These are phyloP conservation scores for Ceyx margarethae DNA, from an alignment of 2,113 vertebrate genomes.

Conservation along the genomic window DNA sequence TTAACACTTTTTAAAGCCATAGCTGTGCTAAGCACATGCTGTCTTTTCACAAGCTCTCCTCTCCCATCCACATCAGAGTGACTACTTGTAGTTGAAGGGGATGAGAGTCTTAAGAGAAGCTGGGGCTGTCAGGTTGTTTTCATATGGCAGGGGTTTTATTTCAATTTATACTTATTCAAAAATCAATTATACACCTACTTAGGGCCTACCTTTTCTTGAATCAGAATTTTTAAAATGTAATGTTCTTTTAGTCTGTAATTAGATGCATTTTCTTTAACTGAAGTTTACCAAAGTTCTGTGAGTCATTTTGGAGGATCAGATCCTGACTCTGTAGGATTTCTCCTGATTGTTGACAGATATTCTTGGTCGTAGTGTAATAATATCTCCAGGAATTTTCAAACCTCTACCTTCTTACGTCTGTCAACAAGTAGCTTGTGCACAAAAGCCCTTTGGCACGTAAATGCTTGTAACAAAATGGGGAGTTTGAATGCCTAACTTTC, in stretches of 20 bases:
- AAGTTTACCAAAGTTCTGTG: not conserved
- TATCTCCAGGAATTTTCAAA: constrained; percentile 62
- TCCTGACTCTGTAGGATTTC: constrained; percentile 24
- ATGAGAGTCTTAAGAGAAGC: not conserved
- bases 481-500: constrained; percentile 4
- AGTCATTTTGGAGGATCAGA: not conserved
- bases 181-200: not conserved
- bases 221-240: not conserved
- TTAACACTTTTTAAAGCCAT: not conserved
- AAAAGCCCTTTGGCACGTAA: constrained; percentile 28
- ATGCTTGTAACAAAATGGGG: not conserved
- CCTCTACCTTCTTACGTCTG: constrained; percentile 43
- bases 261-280: constrained; percentile 3
- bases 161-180: not conserved
- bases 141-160: not conserved
- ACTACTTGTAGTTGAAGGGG: not conserved
- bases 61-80: not conserved
- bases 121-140: not conserved
- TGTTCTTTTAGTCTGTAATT: not conserved
- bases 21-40: not conserved
- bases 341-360: constrained; percentile 49
- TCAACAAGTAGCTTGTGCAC: constrained; percentile 42
- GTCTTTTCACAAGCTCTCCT: not conserved
- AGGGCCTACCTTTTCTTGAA: not conserved
- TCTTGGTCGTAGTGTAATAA: constrained; percentile 61